Percentiles rank a stretch among this genome's conserved stretches.
Conservation (phyloP, 2,113 vertebrate genomes). For the Engraulis encrasicolus region DNA sequence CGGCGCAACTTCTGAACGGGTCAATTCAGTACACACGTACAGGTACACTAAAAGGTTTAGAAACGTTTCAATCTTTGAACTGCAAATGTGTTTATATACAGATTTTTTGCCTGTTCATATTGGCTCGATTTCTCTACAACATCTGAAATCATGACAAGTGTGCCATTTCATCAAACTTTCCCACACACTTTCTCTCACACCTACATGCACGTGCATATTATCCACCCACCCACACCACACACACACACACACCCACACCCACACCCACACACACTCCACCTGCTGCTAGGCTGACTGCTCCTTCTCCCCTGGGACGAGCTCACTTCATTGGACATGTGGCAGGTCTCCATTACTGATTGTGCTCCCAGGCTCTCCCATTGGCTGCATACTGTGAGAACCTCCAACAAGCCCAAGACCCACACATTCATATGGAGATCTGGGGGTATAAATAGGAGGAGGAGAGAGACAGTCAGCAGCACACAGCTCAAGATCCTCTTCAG, state of each 20-base stretch:
- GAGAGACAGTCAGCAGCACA: constrained; percentile 37
- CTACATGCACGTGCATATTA: neutral
- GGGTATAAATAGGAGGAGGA: constrained; percentile 50
- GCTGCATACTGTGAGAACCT: constrained; percentile 61
- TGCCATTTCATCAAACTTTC: neutral
- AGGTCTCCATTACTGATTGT: constrained; percentile 31
- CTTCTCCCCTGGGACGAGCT: constrained; percentile 45
- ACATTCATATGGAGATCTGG: constrained; percentile 58
- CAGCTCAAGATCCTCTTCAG: constrained; percentile 36
- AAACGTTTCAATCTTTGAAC: no score
- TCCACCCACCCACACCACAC: neutral
- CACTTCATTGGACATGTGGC: constrained; percentile 53
- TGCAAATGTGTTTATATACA: no score
- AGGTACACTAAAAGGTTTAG: no score
- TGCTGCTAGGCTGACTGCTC: constrained; percentile 46
- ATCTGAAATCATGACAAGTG: no score
- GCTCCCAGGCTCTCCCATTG: constrained; percentile 42
- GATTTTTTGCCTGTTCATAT: no score
- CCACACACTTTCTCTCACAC: neutral
- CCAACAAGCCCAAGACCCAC: constrained; percentile 54
- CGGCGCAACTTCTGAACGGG: no score
- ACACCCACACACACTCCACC: constrained; percentile 27
- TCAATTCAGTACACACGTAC: no score
- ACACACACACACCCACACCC: constrained; percentile 35
- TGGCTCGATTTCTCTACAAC: no score